Evolutionary conservation across 2,113 vertebrate species (phyloP), one percentile per base, ranked within the genome.

Genomic region (Tachycineta bicolor): DNA sequence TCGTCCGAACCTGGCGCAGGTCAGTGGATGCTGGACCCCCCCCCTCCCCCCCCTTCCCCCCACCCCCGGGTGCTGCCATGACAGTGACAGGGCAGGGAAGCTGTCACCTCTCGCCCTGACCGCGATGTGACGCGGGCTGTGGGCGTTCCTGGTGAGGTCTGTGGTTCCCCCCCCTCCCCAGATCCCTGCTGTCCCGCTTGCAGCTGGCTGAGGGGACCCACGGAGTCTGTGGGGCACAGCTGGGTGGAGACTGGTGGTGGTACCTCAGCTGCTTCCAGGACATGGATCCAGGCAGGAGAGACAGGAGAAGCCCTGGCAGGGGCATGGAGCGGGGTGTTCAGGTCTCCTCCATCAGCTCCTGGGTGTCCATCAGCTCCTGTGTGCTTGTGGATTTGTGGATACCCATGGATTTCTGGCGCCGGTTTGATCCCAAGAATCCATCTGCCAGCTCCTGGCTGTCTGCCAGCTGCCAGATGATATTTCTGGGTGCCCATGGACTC

Each of bases 251-350:
- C 34, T 59, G 73, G 4, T 55, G 52, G 34, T 18, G 68, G 58
- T 13, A 17, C 33, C 24, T 55, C 44, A 11, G 46, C n/a, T 82
- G 56, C 44, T 79, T 16, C 44, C 33, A 28, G 68, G 56, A 4
- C 20, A 2, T 44, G 47, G 25, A 64, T 60, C 10, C 31, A 13
- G 63, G 56, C 11, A 3, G 11, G 22, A 21, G 37, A 11, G 14
- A 23, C 25, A 25, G 55, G 41, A 46, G 28, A 22, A 28, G n/a
- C 39, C 28, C 2, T 4, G 46, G 26, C 37, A 81, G 47, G 69
- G 43, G 9, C 21, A 44, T 1, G 3, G 10, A n/a, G 46, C 0
- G 0, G 53, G 17, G 5, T 87, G 10, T 21, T 15, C 2, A 10
- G 53, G 33, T 11, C 20, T 87, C 21, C 47, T 64, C 59, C 41